phyloP scores from a whole-genome alignment of 2,888 invertebrate genomes.

The Acrocera orbiculus region DNA sequence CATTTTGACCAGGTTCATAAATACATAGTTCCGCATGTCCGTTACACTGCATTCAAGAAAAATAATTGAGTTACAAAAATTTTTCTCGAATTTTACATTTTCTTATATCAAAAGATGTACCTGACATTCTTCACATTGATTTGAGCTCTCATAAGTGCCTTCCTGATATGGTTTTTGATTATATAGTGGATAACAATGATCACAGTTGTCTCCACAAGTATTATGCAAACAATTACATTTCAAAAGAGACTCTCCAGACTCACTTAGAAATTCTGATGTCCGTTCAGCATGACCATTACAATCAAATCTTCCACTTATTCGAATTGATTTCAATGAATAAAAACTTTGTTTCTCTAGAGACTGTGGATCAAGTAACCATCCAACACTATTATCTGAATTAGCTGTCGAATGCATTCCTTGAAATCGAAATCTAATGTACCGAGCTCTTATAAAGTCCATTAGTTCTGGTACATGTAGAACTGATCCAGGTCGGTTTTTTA shows the following conservation, averaged over 20 bases:
- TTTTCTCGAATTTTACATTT: background rate
- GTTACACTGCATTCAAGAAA: slow-evolving; percentile 56
- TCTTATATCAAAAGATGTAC: slow-evolving; percentile 4
- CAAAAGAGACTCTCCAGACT: too few species aligned
- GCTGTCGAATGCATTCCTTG: slow-evolving; percentile 56
- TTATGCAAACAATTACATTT: slow-evolving; percentile 87
- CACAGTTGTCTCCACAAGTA: slow-evolving; percentile 82
- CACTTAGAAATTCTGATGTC: slow-evolving; percentile 34
- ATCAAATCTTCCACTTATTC: slow-evolving; percentile 74
- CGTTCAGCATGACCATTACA: slow-evolving; percentile 73
- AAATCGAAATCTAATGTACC: slow-evolving; percentile 64
- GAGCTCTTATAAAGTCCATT: slow-evolving; percentile 63
- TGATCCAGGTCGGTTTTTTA: slow-evolving; percentile 66
- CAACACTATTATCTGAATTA: slow-evolving; percentile 28
- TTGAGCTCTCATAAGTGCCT: slow-evolving; percentile 39
- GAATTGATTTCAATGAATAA: slow-evolving; percentile 79
- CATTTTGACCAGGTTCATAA: slow-evolving; percentile 64
- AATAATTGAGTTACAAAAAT: background rate
- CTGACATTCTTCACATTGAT: slow-evolving; percentile 27
- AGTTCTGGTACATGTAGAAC: slow-evolving; percentile 57
- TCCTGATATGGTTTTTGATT: slow-evolving; percentile 62
- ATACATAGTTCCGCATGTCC: slow-evolving; percentile 64
- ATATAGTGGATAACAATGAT: slow-evolving; percentile 73
- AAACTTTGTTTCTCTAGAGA: slow-evolving; percentile 44
- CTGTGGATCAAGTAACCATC: slow-evolving; percentile 27